These are phyloP conservation scores for Lutjanus campechanus DNA, from an alignment of 2,797 vertebrate genomes.

Conservation along the genomic window DNA sequence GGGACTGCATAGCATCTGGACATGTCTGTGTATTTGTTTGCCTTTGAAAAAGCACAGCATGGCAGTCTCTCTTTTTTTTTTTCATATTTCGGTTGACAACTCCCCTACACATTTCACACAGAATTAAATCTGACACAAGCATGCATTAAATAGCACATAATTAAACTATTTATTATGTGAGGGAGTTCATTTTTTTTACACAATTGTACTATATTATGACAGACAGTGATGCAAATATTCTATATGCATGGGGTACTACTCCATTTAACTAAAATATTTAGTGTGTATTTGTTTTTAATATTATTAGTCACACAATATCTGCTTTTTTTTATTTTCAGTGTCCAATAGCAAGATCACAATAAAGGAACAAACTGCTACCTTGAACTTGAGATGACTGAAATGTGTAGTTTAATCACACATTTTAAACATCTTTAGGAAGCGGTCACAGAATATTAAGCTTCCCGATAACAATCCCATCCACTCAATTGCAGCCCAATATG, in stretches of 20 bases:
- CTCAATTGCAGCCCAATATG: constrained; percentile 38
- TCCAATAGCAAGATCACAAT: neutral
- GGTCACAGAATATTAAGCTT: constrained; percentile 36
- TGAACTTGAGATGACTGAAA: constrained; percentile 13
- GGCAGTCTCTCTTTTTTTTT: constrained; percentile 2
- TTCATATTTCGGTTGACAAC: constrained; percentile 9
- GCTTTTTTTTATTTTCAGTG: neutral
- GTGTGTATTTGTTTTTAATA: neutral
- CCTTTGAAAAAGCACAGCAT: constrained; percentile 41
- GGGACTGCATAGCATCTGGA: constrained; percentile 62
- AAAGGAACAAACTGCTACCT: neutral
- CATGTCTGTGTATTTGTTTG: constrained; percentile 48
- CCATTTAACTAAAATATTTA: neutral
- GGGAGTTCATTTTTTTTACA: neutral
- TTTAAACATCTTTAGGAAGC: constrained; percentile 38
- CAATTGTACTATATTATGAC: neutral
- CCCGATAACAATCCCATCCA: constrained; percentile 50
- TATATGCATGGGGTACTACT: neutral
- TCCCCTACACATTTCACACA: constrained; percentile 5
- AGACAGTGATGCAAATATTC: neutral
- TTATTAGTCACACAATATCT: neutral
- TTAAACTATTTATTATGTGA: neutral
- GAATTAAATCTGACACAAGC: constrained; percentile 17
- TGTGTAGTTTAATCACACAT: constrained; percentile 11
- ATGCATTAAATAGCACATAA: neutral